Evolutionary conservation across 2,113 vertebrate genomes (phyloP), one percentile per base, ranked within the genome.

Genomic region (Ornithorhynchus anatinus): DNA sequence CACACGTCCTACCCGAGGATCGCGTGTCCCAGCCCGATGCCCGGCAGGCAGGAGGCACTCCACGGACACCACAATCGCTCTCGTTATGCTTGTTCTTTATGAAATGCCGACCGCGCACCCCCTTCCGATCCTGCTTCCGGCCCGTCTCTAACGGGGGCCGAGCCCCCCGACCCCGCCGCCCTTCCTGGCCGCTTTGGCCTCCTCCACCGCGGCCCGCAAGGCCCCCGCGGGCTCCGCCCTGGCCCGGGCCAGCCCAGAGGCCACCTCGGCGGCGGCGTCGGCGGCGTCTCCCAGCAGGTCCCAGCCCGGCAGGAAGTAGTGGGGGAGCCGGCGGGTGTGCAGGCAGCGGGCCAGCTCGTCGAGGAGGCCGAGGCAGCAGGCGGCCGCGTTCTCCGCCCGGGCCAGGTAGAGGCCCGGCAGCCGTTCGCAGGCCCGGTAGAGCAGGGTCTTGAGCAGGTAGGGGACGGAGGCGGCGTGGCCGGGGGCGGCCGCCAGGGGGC

Each of bases 381-480:
- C 89, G 1, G 91, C 93, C 40, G 94, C 90, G 0, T 91, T 67
- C 53, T 86, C 86, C 0, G 81, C 73, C 69, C 89, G 84, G 53
- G 90, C 91, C 56, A 96, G 78, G 83, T 94, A 96, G 61, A 92
- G 82, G 1, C 88, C 37, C 0, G 95, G 95, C 22, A 96, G 91
- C 8, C 95, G 92, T 76, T 96, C 95, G 14, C 95, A 96, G 12
- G 95, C 95, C 95, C 95, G 95, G 78, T 96, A 95, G 25, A 95
- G 91, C 29, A 95, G 77, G 1, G 94, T 95, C 31, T 95, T 91
- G 51, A 96, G 90, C 76, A 96, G 94, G 83, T 96, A 96, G 74
- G 95, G n/a, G n/a, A n/a, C n/a, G n/a, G n/a, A n/a, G n/a, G 92
- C 53, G n/a, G n/a, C n/a, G n/a, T n/a, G n/a, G n/a, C n/a, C n/a